A percentile compares a stretch with the other conserved stretches of the same genome.
Conservation (phyloP, 2,797 vertebrate species). For the Cygnus olor region DNA sequence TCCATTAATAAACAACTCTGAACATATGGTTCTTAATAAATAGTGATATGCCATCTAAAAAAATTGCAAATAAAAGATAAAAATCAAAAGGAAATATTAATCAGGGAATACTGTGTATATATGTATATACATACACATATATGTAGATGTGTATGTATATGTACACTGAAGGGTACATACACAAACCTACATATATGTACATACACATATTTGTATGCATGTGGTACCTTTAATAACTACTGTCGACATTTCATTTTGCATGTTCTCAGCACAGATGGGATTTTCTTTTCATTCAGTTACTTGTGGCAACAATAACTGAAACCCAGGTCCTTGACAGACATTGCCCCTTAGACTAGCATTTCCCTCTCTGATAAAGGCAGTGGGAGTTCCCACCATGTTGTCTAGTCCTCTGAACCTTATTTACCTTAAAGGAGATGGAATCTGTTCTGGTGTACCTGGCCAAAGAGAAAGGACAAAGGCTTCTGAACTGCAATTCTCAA, state of each 20-base stretch:
- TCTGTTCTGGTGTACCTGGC: accelerated
- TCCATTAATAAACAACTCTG: neutral
- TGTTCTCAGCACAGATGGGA: neutral
- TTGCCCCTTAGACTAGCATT: neutral
- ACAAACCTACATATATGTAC: neutral
- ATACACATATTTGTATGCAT: neutral
- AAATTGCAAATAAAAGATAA: neutral
- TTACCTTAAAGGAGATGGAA: neutral
- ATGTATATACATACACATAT: neutral
- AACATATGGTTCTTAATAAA: neutral
- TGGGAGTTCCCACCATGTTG: neutral
- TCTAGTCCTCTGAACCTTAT: neutral
- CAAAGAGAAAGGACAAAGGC: neutral
- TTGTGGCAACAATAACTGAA: neutral
- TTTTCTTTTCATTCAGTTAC: neutral
- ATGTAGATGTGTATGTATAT: neutral
- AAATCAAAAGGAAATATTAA: neutral
- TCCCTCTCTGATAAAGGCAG: neutral
- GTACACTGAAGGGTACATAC: neutral
- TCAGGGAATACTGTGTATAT: neutral
- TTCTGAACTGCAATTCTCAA: neutral
- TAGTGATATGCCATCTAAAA: neutral
- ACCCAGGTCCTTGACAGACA: neutral
- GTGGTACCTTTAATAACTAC: neutral
- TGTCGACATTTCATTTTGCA: neutral